phyloP scores from a whole-genome alignment of 2,113 vertebrate genomes.

The Odobenus rosmarus region DNA sequence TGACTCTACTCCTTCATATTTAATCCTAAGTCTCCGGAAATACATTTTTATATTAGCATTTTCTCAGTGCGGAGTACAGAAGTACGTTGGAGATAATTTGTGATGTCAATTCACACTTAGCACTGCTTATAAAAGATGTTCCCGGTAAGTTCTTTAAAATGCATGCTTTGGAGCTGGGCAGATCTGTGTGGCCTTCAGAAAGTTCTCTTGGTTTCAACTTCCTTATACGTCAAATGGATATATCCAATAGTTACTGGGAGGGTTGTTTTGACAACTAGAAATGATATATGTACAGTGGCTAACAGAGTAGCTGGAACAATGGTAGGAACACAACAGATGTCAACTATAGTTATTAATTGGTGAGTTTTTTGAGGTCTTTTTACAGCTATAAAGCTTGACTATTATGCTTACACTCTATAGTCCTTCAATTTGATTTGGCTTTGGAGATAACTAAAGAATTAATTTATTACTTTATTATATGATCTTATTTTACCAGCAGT shows the following conservation, averaged over 20 bases:
- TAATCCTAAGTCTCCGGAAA: not conserved
- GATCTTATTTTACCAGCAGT: not conserved
- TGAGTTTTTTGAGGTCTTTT: not conserved
- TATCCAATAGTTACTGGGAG: not conserved
- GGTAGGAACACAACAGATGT: not conserved
- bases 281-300: not conserved
- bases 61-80: not conserved
- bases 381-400: not conserved
- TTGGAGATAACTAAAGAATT: not conserved
- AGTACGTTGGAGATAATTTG: not conserved
- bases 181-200: not conserved
- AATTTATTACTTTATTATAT: not conserved
- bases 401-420: not conserved
- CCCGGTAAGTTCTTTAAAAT: not conserved
- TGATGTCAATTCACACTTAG: not conserved
- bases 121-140: not conserved
- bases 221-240: not conserved
- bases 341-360: not conserved
- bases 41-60: conserved; percentile 16
- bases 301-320: not conserved
- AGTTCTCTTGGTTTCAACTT: not conserved
- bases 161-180: not conserved
- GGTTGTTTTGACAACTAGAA: not conserved
- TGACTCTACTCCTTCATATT: not conserved
- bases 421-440: not conserved